Evolutionary conservation across 2,888 invertebrate genomes (phyloP).

Genomic region (Brenthis daphne): DNA sequence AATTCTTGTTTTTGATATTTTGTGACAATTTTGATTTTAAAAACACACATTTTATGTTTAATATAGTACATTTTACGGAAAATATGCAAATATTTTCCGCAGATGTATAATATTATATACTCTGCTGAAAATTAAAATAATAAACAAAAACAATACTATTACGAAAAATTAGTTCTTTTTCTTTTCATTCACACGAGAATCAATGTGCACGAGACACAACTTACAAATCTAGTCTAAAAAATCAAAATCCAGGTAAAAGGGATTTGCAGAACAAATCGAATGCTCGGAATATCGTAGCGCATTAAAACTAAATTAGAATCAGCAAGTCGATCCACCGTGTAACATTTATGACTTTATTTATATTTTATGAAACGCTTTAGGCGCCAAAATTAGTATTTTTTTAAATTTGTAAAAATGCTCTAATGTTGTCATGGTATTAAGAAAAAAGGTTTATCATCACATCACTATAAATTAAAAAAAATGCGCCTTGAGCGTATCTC

Average conservation of each 20-base stretch:
- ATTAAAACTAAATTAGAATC: conserved; percentile 52
- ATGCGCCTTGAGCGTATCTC: conserved; percentile 2
- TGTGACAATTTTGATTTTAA: too few relatives aligned
- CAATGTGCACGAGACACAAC: too few relatives aligned
- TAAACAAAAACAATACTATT: too few relatives aligned
- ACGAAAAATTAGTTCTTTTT: too few relatives aligned
- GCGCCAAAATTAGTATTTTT: conserved; percentile 17
- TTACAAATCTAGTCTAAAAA: background rate
- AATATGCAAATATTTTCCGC: too few relatives aligned
- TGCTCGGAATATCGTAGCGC: conserved; percentile 40
- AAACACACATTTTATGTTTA: too few relatives aligned
- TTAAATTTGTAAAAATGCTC: conserved; percentile 11
- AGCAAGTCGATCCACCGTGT: conserved; percentile 46
- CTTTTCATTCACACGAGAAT: too few relatives aligned
- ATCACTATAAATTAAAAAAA: background rate
- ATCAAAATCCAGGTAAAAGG: conserved; percentile 22
- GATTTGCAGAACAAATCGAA: conserved; percentile 46
- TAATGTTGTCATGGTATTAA: conserved; percentile 15
- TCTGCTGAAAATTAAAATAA: too few relatives aligned
- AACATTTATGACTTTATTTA: conserved; percentile 56
- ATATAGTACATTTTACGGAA: too few relatives aligned
- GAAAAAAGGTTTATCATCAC: background rate
- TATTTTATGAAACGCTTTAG: conserved; percentile 25
- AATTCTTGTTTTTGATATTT: too few relatives aligned
- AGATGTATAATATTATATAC: too few relatives aligned